Evolutionary conservation across 2,113 vertebrate species (phyloP), one percentile per base, ranked within the genome.

Genomic region (Hiodon alosoides): DNA sequence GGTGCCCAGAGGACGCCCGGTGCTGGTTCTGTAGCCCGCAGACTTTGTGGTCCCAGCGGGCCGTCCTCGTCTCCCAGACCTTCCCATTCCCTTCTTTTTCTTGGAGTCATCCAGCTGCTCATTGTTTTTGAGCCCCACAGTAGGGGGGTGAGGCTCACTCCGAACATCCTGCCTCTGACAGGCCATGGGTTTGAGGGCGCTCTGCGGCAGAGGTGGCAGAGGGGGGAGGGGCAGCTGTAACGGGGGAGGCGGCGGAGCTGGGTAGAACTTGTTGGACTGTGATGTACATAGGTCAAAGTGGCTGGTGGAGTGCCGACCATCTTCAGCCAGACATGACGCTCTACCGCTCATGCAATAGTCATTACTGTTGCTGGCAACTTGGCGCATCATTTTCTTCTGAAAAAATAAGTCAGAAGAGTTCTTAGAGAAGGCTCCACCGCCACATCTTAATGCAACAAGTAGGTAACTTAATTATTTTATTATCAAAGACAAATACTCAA

Each of bases 1-100:
- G 80, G 97, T 99, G 77, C 97, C 97, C 71, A 95, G 90, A 68
- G 97, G 97, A 86, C 96, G 93, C 51, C 96, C 96, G 2, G 97
- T 99, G 90, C 96, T 99, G 78, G 97, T 99, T 78, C 96, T 93
- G 88, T 99, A 98, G 79, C 97, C 96, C 17, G 96, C 97, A 14
- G 91, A 94, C 88, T 99, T 99, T 17, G 97, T 98, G 86, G 96
- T 99, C 82, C 97, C 96, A 0, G 96, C 94, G 0, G 97, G 97
- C 80, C 97, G 92, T 13, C 97, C 97, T 78, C 96, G 92, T 74
- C 95, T 93, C 50, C 97, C 97, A 0, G 96, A 97, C 82, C 96
- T 95, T 68, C 89, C 94, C 9, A 93, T 91, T 81, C 93, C 93
- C 85, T 97, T 98, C 90, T 97, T 98, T 90, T 96, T 98, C 91